Conservation (phyloP, 2,113 vertebrate species). For the Sprattus sprattus region DNA sequence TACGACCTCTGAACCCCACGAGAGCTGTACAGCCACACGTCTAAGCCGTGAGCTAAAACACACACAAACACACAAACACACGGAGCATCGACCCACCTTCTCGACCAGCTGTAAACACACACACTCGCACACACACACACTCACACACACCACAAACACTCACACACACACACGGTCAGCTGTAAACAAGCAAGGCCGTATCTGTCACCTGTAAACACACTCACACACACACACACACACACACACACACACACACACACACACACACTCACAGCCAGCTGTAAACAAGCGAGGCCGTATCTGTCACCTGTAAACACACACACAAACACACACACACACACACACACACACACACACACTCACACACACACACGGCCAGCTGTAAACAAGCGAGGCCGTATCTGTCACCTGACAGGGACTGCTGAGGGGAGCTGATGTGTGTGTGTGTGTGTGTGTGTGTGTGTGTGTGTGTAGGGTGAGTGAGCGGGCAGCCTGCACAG, state of each 20-base stretch:
- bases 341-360: neutral
- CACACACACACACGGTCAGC: too few relatives aligned
- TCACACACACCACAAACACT: too few relatives aligned
- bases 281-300: neutral
- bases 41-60: neutral
- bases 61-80: neutral
- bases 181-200: neutral
- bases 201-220: constrained; percentile 4
- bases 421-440: neutral
- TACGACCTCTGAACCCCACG: neutral
- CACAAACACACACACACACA: neutral
- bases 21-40: neutral
- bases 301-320: too few relatives aligned
- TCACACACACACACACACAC: too few relatives aligned
- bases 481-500: neutral
- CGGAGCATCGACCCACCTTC: neutral
- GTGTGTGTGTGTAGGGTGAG: neutral
- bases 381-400: neutral
- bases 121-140: too few relatives aligned
- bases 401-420: neutral
- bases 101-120: too few relatives aligned
- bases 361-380: neutral
- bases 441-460: neutral
- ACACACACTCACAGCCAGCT: too few relatives aligned
- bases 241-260: too few relatives aligned